A percentile compares a stretch with the other conserved stretches of the same genome.
Conservation (phyloP, 2,888 invertebrate genomes). For the Aproaerema taeniolella region DNA sequence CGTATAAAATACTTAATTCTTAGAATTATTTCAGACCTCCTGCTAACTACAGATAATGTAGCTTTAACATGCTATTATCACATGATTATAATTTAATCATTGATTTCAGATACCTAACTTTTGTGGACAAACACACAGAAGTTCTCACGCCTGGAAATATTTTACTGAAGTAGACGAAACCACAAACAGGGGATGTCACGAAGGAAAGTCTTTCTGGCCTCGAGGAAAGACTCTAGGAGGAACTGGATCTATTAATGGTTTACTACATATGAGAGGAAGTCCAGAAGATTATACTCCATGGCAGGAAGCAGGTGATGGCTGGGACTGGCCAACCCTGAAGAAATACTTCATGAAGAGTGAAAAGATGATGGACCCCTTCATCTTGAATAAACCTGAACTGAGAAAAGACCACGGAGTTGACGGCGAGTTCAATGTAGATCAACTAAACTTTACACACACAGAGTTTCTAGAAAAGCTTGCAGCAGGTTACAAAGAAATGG, state of each 20-base stretch:
- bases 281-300: slow-evolving; percentile 53
- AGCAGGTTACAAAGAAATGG: slow-evolving; percentile 67
- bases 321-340: slow-evolving; percentile 58
- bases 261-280: slow-evolving; percentile 59
- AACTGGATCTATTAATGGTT: slow-evolving; percentile 61
- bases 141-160: slow-evolving; percentile 48
- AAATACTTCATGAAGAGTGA: slow-evolving; percentile 63
- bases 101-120: slow-evolving; percentile 57
- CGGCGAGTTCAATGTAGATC: slow-evolving; percentile 70
- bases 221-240: slow-evolving; percentile 61
- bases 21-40: too few species aligned
- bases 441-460: slow-evolving; percentile 57
- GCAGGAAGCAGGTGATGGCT: slow-evolving; percentile 52
- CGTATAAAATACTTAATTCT: too few species aligned
- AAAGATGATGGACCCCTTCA: slow-evolving; percentile 54
- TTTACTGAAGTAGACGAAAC: slow-evolving; percentile 51
- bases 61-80: background rate
- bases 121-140: slow-evolving; percentile 43
- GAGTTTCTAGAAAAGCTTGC: slow-evolving; percentile 46
- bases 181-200: slow-evolving; percentile 39
- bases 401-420: slow-evolving; percentile 59
- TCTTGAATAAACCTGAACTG: slow-evolving; percentile 49
- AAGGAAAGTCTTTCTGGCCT: slow-evolving; percentile 56
- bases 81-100: slow-evolving; percentile 1
- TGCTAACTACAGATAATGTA: background rate